A percentile compares a stretch with the other conserved stretches of the same genome.
These are phyloP conservation scores for Euwallacea fornicatus DNA, from an alignment of 1,140 invertebrate genomes.

Conservation along the genomic window DNA sequence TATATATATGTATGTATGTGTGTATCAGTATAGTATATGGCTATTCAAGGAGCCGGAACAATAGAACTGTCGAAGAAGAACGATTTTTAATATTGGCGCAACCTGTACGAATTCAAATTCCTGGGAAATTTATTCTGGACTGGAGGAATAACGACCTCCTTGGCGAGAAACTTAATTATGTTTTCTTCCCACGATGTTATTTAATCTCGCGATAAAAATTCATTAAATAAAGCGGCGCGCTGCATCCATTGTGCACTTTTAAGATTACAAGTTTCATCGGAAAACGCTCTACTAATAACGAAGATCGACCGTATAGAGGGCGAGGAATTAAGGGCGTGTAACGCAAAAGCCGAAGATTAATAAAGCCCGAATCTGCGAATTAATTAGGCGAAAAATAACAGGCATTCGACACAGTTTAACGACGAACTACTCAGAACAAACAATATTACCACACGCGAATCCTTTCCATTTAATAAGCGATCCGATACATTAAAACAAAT, in stretches of 20 bases:
- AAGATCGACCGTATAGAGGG: neutral
- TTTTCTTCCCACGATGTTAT: conserved; percentile 4
- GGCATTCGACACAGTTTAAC: conserved; percentile 2
- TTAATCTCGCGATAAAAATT: conserved; percentile 14
- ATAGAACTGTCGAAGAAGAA: conserved; percentile 10
- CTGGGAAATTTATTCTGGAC: conserved; percentile 7
- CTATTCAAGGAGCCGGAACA: conserved; percentile 10
- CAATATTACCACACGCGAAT: neutral
- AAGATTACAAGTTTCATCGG: neutral
- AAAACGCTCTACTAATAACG: neutral
- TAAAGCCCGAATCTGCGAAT: conserved; percentile 3
- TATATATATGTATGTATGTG: neutral
- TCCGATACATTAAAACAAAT: neutral
- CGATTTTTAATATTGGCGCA: conserved; percentile 17
- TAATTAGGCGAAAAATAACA: conserved; percentile 6
- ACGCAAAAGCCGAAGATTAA: conserved; percentile 7
- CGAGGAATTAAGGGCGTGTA: neutral
- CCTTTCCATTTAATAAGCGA: neutral
- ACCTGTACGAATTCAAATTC: conserved; percentile 13
- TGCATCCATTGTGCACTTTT: conserved; percentile 13
- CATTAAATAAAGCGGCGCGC: conserved; percentile 12
- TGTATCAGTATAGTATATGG: conserved; percentile 1
- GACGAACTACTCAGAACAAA: neutral
- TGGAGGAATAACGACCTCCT: conserved; percentile 1
- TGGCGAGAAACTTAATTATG: conserved; percentile 13